These are phyloP conservation scores for Prunella fulvescens DNA, from an alignment of 2,113 vertebrate species.

Conservation along the genomic window DNA sequence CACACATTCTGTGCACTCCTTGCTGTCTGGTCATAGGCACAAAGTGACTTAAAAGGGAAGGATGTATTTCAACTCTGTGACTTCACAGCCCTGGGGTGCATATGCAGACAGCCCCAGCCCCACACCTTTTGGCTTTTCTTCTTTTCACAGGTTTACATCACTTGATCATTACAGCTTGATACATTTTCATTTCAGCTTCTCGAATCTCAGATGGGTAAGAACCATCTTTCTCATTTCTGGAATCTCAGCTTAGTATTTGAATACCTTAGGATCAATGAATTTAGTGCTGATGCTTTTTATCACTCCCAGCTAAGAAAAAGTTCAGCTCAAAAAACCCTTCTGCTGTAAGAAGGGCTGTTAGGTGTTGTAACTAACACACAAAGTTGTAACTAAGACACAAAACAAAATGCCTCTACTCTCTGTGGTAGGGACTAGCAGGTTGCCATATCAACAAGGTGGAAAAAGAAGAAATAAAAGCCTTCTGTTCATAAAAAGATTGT, in stretches of 20 bases:
- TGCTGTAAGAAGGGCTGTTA: background rate
- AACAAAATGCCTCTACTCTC: background rate
- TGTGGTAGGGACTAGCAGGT: background rate
- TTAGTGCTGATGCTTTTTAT: background rate
- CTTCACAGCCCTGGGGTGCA: background rate
- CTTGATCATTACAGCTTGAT: slow-evolving; percentile 13
- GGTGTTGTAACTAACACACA: background rate
- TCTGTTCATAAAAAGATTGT: background rate
- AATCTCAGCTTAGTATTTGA: background rate
- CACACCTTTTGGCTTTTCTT: slow-evolving; percentile 37
- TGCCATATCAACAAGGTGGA: background rate
- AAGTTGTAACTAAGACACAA: background rate
- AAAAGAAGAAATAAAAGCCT: background rate
- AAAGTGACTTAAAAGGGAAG: slow-evolving; percentile 31
- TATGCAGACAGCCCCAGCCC: background rate
- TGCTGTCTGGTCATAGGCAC: background rate
- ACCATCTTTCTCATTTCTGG: background rate
- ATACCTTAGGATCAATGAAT: background rate
- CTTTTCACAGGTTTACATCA: slow-evolving; percentile 13
- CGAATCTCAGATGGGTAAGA: background rate
- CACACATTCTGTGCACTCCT: background rate
- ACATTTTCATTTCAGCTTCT: slow-evolving; percentile 19
- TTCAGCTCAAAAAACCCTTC: background rate
- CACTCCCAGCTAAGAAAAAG: slow-evolving; percentile 1
- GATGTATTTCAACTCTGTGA: slow-evolving; percentile 5